phyloP scores from a whole-genome alignment of 2,797 vertebrate genomes.

The Phataginus tetradactyla region DNA sequence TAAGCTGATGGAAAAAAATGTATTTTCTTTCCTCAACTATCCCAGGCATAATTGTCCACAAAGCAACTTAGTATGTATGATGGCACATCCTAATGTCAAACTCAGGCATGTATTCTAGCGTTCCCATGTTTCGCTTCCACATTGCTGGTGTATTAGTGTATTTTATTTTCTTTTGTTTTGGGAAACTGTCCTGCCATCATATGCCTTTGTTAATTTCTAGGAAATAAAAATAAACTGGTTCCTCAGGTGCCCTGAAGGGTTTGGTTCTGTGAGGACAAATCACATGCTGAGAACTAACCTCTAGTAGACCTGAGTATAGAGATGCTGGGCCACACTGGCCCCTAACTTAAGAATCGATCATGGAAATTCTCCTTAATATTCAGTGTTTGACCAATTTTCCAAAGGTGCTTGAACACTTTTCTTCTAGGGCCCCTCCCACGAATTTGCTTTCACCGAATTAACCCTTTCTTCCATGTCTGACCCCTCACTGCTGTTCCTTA shows the following conservation, averaged over 20 bases:
- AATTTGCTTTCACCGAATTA: neutral
- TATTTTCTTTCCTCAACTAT: slow-evolving; percentile 69
- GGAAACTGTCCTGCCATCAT: neutral
- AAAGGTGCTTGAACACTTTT: rapidly evolving
- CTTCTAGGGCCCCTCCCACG: too few species aligned
- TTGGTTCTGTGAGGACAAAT: too few species aligned
- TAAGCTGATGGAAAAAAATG: slow-evolving; percentile 69
- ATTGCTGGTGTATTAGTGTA: neutral
- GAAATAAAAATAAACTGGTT: neutral
- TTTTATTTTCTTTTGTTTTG: slow-evolving; percentile 59
- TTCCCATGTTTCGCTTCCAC: slow-evolving; percentile 48
- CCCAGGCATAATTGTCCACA: slow-evolving; percentile 60
- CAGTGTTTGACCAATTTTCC: neutral
- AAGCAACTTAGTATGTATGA: slow-evolving; percentile 66
- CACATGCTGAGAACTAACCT: rapidly evolving
- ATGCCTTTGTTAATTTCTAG: neutral
- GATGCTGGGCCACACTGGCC: rapidly evolving
- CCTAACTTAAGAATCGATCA: too few species aligned
- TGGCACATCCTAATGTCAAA: slow-evolving; percentile 62
- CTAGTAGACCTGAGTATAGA: rapidly evolving
- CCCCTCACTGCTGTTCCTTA: rapidly evolving
- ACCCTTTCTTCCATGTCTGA: rapidly evolving
- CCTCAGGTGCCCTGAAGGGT: too few species aligned
- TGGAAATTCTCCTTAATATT: neutral
- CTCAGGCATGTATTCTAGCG: slow-evolving; percentile 65